These are phyloP conservation scores for Puma concolor DNA, from an alignment of 2,113 vertebrate genomes.

Conservation along the genomic window DNA sequence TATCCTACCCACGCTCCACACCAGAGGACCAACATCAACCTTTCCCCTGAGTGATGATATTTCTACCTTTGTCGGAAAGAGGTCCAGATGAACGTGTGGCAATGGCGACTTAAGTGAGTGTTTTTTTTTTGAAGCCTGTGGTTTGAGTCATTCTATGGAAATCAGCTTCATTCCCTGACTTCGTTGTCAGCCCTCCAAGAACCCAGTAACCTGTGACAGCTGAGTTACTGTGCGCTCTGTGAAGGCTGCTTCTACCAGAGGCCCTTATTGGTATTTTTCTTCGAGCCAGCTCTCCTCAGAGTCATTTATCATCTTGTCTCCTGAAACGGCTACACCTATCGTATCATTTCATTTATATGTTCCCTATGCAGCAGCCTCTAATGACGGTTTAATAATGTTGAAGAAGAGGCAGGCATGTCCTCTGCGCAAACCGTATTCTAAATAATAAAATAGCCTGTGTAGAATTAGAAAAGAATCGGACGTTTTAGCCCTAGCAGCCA, in stretches of 20 bases:
- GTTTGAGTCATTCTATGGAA: not conserved
- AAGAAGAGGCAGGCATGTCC: not conserved
- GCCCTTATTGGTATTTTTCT: not conserved
- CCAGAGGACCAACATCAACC: not conserved
- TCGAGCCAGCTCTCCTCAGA: not conserved
- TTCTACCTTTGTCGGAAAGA: not conserved
- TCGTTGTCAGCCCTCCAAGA: not conserved
- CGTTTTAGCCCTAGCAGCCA: not conserved
- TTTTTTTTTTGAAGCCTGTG: not conserved
- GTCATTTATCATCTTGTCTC: slow-evolving; percentile 45
- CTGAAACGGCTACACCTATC: not conserved
- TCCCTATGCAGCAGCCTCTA: not conserved
- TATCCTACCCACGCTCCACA: not conserved
- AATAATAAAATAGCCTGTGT: not conserved
- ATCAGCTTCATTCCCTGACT: not conserved
- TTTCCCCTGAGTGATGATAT: not conserved
- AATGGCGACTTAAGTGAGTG: not conserved
- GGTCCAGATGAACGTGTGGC: not conserved
- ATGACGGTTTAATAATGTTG: not conserved
- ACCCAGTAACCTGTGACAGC: not conserved
- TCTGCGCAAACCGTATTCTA: not conserved
- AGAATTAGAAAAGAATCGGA: not conserved
- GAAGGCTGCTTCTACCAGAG: not conserved
- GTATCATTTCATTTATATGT: not conserved
- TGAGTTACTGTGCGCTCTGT: not conserved